phyloP scores from a whole-genome alignment of 2,113 vertebrate species.

The Hypocryptadius cinnamomeus region DNA sequence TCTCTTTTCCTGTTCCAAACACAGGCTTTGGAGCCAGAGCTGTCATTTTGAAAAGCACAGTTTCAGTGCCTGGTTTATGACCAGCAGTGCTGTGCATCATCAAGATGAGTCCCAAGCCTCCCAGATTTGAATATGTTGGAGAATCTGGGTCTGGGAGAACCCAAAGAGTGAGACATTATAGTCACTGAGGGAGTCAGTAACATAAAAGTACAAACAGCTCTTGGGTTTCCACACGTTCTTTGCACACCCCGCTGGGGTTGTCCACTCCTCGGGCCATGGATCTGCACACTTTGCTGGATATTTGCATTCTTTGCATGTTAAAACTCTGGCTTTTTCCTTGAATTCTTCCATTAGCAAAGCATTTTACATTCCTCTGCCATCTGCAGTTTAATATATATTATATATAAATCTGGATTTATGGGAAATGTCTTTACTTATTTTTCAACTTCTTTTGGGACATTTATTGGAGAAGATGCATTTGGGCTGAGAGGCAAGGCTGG shows the following conservation, averaged over 20 bases:
- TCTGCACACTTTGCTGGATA: background rate
- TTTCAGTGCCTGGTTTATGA: background rate
- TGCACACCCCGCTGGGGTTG: background rate
- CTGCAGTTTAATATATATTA: background rate
- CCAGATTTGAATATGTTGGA: background rate
- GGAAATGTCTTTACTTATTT: slow-evolving; percentile 6
- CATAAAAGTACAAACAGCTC: background rate
- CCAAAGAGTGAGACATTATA: background rate
- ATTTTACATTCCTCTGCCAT: background rate
- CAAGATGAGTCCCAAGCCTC: background rate
- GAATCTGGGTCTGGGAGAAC: background rate
- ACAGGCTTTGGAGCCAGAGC: background rate
- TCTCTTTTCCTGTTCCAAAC: background rate
- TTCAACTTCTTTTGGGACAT: background rate
- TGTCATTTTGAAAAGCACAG: background rate
- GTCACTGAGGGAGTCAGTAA: background rate
- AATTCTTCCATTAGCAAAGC: background rate
- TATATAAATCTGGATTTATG: slow-evolving; percentile 15
- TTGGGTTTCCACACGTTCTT: background rate
- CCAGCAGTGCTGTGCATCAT: background rate
- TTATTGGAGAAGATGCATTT: slow-evolving; percentile 9
- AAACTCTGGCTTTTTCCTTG: background rate
- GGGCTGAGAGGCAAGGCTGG: background rate
- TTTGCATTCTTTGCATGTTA: background rate
- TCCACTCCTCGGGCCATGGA: background rate